phyloP scores from a whole-genome alignment of 2,113 vertebrate species.

The Neolamprologus ventralis region DNA sequence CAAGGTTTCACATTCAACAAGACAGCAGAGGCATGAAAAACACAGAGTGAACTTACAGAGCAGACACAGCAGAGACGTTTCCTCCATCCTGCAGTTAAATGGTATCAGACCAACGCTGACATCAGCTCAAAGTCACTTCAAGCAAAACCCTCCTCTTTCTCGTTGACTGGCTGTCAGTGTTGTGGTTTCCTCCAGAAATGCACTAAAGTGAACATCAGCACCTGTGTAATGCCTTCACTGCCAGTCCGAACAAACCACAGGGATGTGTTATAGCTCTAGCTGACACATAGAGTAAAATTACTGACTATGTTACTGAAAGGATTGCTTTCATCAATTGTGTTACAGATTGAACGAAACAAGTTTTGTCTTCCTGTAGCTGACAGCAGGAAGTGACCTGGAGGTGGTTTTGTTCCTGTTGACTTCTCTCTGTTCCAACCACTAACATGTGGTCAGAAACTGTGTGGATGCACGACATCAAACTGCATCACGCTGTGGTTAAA shows the following conservation, averaged over 20 bases:
- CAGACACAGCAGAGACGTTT: no score
- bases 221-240: background rate
- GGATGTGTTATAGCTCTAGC: background rate
- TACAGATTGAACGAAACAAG: background rate
- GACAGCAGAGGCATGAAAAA: no score
- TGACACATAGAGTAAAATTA: background rate
- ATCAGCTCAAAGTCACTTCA: fast-evolving
- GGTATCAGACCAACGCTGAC: fast-evolving
- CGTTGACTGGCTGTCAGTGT: background rate
- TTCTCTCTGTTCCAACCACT: background rate
- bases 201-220: background rate
- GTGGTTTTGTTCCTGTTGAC: background rate
- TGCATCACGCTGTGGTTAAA: background rate
- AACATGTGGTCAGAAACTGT: background rate
- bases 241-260: background rate
- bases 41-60: no score
- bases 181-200: background rate
- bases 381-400: background rate
- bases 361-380: background rate
- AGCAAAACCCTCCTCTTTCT: fast-evolving
- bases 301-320: background rate
- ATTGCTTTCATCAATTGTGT: fast-evolving
- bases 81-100: fast-evolving
- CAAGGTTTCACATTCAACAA: fast-evolving
- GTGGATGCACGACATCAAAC: background rate